phyloP scores from a whole-genome alignment of 2,797 vertebrate species.

The Premnoplex brunnescens region DNA sequence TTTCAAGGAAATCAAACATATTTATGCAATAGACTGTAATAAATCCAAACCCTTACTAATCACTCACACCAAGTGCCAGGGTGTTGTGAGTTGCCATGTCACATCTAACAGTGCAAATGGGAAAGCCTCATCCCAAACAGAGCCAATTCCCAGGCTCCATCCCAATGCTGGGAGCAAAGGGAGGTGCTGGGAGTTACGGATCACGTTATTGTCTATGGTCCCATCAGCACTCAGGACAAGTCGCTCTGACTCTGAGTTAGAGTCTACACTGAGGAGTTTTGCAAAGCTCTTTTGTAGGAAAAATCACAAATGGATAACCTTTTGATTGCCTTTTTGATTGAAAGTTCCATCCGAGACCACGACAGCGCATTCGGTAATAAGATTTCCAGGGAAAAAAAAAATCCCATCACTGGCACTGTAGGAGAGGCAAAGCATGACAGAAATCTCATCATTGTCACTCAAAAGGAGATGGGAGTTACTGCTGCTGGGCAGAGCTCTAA shows the following conservation, averaged over 20 bases:
- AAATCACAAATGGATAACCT: conserved; percentile 78
- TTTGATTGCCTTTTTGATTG: conserved; percentile 84
- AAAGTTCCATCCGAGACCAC: conserved; percentile 80
- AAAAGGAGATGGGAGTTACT: conserved; percentile 72
- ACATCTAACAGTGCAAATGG: background rate
- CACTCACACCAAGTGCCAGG: background rate
- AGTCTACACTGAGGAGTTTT: conserved; percentile 52
- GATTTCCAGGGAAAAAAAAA: conserved; percentile 80
- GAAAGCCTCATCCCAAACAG: background rate
- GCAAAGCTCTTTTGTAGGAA: conserved; percentile 65
- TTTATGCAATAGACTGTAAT: background rate
- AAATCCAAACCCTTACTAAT: conserved; percentile 28
- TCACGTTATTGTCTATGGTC: conserved; percentile 48
- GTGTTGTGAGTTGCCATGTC: conserved; percentile 23
- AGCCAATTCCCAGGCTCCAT: background rate
- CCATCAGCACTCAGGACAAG: conserved; percentile 44
- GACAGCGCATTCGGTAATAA: conserved; percentile 76
- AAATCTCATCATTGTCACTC: conserved; percentile 79
- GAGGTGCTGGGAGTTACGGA: conserved; percentile 46
- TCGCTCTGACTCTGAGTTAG: conserved; percentile 47
- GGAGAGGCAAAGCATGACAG: conserved; percentile 78
- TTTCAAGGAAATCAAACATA: background rate
- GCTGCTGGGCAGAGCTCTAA: conserved; percentile 56
- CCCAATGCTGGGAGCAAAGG: conserved; percentile 10
- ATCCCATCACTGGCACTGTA: conserved; percentile 76